Conservation (phyloP, 2,797 vertebrate species). For the Acropternis orthonyx region DNA sequence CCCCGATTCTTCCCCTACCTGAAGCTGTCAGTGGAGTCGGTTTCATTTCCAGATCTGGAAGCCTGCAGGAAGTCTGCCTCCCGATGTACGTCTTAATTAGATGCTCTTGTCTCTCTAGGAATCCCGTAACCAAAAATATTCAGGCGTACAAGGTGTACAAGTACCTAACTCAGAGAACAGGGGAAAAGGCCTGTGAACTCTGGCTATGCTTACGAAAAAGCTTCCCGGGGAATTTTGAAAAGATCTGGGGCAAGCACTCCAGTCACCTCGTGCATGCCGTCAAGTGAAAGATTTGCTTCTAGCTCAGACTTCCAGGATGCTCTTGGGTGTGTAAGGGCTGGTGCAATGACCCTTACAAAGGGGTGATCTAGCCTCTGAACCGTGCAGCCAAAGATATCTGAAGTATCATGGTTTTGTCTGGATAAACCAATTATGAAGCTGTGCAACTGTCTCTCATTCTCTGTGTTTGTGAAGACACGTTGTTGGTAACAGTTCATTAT, state of each 20-base stretch:
- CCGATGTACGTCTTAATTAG: neutral
- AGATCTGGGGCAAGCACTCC: neutral
- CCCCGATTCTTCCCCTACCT: accelerated
- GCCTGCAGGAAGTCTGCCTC: neutral
- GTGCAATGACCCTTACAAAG: too few species aligned
- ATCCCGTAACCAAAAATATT: neutral
- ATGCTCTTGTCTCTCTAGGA: neutral
- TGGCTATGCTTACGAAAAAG: neutral
- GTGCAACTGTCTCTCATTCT: neutral
- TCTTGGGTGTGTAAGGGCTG: too few species aligned
- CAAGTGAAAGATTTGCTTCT: accelerated
- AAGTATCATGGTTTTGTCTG: neutral
- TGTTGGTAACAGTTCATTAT: neutral
- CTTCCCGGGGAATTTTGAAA: neutral
- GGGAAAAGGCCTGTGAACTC: neutral
- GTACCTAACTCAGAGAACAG: neutral
- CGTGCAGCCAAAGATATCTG: neutral
- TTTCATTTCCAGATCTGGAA: neutral
- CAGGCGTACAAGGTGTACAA: too few species aligned
- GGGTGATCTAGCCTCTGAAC: accelerated
- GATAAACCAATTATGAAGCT: neutral
- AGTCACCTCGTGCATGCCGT: neutral
- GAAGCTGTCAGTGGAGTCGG: neutral
- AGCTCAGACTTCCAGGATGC: neutral
- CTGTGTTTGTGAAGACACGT: neutral